Percentiles rank a stretch among this genome's conserved stretches.
Conservation (phyloP, 2,797 vertebrate species). For the Urophycis tenuis region DNA sequence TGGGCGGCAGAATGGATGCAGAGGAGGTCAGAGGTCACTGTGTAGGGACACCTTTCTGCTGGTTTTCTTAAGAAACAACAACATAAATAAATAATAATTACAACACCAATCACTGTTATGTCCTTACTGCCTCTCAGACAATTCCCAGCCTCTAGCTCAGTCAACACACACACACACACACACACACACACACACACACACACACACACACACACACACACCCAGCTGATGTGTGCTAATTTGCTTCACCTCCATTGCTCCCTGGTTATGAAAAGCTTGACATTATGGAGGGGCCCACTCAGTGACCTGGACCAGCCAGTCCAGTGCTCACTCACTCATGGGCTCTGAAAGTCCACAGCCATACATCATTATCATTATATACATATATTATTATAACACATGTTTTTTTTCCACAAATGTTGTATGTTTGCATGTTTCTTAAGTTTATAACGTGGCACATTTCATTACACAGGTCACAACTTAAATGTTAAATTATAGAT, state of each 20-base stretch:
- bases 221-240: slow-evolving; percentile 22
- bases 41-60: neutral
- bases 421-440: neutral
- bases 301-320: slow-evolving; percentile 33
- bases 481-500: neutral
- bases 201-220: slow-evolving; percentile 1
- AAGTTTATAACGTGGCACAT: neutral
- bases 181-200: slow-evolving; percentile 2
- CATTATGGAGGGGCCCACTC: slow-evolving; percentile 54
- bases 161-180: neutral
- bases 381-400: neutral
- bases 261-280: slow-evolving; percentile 42
- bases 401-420: too few relatives aligned
- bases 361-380: neutral
- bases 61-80: neutral
- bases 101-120: neutral
- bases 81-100: neutral
- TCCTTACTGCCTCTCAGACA: neutral
- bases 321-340: slow-evolving; percentile 30
- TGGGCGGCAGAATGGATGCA: neutral
- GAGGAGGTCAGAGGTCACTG: neutral
- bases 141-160: neutral
- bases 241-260: slow-evolving; percentile 43
- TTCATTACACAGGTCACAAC: neutral
- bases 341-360: neutral